A percentile compares a stretch with the other conserved stretches of the same genome.
Conservation (phyloP, 2,888 invertebrate species). For the Rhingia campestris region DNA sequence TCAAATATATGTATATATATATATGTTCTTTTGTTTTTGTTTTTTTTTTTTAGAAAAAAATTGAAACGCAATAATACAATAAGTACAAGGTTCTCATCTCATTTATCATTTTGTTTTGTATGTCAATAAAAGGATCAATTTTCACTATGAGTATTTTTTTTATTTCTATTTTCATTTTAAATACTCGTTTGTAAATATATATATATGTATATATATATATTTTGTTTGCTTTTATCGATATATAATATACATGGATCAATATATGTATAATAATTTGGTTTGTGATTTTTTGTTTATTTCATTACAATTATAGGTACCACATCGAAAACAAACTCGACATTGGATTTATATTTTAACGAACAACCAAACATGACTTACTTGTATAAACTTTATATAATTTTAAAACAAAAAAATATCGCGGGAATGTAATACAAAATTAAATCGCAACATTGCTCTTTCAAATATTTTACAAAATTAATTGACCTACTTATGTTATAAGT, state of each 20-base stretch:
- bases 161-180: constrained; percentile 13
- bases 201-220: constrained; percentile 37
- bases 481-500: constrained; percentile 62
- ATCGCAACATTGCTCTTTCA: constrained; percentile 1
- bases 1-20: constrained; percentile 54
- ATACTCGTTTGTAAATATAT: constrained; percentile 24
- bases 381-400: constrained; percentile 25
- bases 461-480: constrained; percentile 58
- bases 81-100: constrained; percentile 67
- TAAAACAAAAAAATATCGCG: constrained; percentile 41
- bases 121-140: constrained; percentile 66
- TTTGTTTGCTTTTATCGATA: constrained; percentile 39
- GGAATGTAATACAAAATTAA: constrained; percentile 32
- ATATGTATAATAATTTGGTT: constrained; percentile 51
- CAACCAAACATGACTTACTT: constrained; percentile 44
- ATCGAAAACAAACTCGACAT: constrained; percentile 58
- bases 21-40: constrained; percentile 19
- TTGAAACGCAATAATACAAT: constrained; percentile 73
- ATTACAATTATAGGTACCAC: constrained; percentile 41
- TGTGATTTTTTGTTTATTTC: constrained; percentile 14
- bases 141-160: constrained; percentile 55
- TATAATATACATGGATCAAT: constrained; percentile 65
- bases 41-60: constrained; percentile 62
- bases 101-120: constrained; percentile 48
- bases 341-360: constrained; percentile 39